These are phyloP conservation scores for Dasyurus viverrinus DNA, from an alignment of 2,113 vertebrate genomes.

Conservation along the genomic window DNA sequence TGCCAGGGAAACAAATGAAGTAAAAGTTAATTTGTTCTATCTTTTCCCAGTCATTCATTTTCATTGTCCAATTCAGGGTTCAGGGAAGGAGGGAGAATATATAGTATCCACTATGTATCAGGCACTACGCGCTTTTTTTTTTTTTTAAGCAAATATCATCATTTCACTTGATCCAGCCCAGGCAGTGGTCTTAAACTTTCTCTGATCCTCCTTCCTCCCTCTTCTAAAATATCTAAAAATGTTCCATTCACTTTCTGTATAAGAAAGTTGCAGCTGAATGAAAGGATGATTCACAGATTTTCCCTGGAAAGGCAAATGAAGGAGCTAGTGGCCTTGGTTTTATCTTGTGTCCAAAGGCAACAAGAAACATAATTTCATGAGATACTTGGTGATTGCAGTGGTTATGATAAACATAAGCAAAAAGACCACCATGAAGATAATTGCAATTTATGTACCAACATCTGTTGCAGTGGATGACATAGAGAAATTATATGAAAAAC, in stretches of 20 bases:
- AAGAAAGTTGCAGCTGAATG: constrained; percentile 1
- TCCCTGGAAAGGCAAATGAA: not conserved
- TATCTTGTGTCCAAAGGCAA: not conserved
- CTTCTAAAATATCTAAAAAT: not conserved
- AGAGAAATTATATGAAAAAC: not conserved
- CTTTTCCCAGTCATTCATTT: not conserved
- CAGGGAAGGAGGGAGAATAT: not conserved
- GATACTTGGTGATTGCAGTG: constrained; percentile 1
- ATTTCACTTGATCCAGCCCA: too few species aligned
- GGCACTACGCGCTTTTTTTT: not conserved
- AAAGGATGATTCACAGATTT: not conserved
- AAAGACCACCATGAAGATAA: constrained; percentile 4
- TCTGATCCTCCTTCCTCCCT: not conserved
- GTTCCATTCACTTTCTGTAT: not conserved
- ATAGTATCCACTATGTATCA: not conserved
- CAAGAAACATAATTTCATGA: not conserved
- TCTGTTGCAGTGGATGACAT: not conserved
- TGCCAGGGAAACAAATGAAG: not conserved
- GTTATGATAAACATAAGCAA: not conserved
- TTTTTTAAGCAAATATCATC: not conserved
- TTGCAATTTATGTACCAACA: not conserved
- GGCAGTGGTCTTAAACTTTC: not conserved
- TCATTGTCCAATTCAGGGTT: not conserved
- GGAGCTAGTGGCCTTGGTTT: not conserved
- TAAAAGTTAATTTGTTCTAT: not conserved